phyloP scores from a whole-genome alignment of 1,140 invertebrate genomes.

The Drosophila leontia region DNA sequence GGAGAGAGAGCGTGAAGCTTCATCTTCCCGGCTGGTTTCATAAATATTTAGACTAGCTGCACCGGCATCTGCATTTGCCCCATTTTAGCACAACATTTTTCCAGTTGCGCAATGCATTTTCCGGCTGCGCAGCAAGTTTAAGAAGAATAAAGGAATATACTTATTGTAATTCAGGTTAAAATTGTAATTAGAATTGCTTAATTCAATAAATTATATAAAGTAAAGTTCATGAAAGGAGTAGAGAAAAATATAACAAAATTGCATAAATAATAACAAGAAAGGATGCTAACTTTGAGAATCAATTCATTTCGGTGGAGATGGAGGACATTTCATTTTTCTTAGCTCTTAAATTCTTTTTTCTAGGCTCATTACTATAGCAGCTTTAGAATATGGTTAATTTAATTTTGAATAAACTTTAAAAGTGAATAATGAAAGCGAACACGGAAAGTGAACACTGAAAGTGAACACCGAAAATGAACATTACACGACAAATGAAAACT shows the following conservation, averaged over 20 bases:
- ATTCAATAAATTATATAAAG: background rate
- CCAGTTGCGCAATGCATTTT: slow-evolving; percentile 20
- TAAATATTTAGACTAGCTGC: slow-evolving; percentile 38
- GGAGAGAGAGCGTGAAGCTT: background rate
- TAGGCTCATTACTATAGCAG: too few species aligned
- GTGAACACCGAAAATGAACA: background rate
- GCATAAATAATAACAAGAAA: background rate
- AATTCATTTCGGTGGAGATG: too few species aligned
- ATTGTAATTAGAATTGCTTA: too few species aligned
- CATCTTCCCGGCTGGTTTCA: slow-evolving; percentile 4
- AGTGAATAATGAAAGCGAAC: background rate
- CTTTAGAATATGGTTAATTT: background rate
- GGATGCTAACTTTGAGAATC: too few species aligned
- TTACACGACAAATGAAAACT: background rate
- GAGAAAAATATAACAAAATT: too few species aligned
- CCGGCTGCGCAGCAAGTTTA: slow-evolving; percentile 30
- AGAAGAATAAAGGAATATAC: background rate
- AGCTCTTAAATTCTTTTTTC: too few species aligned
- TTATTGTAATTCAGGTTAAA: too few species aligned
- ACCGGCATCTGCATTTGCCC: slow-evolving; percentile 5
- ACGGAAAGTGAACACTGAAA: too few species aligned
- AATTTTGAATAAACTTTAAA: background rate
- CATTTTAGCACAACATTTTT: slow-evolving; percentile 5
- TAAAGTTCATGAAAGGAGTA: background rate
- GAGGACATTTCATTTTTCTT: too few species aligned